These are phyloP conservation scores for Acinonyx jubatus DNA, from an alignment of 2,113 vertebrate genomes.

Conservation along the genomic window DNA sequence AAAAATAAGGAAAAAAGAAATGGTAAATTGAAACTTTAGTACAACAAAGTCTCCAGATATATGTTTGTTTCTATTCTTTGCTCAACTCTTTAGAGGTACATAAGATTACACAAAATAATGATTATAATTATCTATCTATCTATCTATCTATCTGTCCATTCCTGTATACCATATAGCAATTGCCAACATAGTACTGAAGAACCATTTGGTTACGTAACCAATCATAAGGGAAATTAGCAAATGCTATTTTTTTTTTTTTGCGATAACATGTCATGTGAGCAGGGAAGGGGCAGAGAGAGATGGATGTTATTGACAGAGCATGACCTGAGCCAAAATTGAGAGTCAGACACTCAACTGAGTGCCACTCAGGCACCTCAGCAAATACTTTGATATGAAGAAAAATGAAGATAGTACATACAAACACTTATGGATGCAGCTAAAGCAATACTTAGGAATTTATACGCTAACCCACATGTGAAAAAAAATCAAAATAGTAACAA, in stretches of 20 bases:
- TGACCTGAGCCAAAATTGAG: no score
- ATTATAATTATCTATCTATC: background rate
- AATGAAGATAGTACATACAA: background rate
- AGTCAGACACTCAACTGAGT: no score
- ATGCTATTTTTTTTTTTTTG: background rate
- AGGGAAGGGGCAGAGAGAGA: no score
- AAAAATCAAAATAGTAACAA: background rate
- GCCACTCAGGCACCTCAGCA: background rate
- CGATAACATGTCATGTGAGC: no score
- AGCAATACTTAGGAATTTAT: background rate
- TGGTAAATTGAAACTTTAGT: background rate
- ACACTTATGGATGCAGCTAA: background rate
- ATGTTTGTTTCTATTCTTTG: background rate
- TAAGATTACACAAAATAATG: background rate
- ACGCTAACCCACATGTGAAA: background rate
- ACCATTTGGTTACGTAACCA: background rate
- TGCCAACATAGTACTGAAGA: background rate
- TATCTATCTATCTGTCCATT: background rate
- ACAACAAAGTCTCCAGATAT: background rate
- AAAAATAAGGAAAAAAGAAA: background rate
- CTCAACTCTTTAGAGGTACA: background rate
- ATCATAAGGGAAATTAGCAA: background rate
- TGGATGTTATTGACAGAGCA: no score
- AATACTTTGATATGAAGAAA: background rate
- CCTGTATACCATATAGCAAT: background rate